Evolutionary conservation across 2,888 invertebrate genomes (phyloP).

Genomic region (Drosophila ezoana): DNA sequence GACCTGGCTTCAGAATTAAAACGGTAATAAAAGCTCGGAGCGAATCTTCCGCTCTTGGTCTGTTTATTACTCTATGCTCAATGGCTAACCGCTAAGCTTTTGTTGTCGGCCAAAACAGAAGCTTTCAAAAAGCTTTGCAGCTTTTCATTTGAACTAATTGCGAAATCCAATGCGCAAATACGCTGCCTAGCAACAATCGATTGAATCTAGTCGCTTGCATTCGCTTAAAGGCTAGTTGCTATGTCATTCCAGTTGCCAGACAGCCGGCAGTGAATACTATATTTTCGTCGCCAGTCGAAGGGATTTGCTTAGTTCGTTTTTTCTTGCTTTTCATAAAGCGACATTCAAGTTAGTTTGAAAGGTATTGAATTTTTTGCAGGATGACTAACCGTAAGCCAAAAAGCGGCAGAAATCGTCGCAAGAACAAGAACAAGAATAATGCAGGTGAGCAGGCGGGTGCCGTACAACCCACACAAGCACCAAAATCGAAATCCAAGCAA

Average conservation of each 20-base stretch:
- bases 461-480: not conserved
- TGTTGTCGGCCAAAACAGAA: not conserved
- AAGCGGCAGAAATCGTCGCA: conserved; percentile 7
- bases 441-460: too few relatives aligned
- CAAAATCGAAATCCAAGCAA: conserved; percentile 13
- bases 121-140: conserved; percentile 19
- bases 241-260: not conserved
- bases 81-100: too few relatives aligned
- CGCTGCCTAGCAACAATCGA: conserved; percentile 6
- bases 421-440: conserved; percentile 1
- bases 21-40: too few relatives aligned
- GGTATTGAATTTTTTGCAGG: not conserved
- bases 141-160: conserved; percentile 4
- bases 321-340: not conserved
- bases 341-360: not conserved
- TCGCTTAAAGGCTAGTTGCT: conserved; percentile 2
- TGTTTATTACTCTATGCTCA: too few relatives aligned
- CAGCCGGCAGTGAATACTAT: not conserved
- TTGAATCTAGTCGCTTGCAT: not conserved
- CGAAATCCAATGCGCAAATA: conserved; percentile 14
- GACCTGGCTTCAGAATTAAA: too few relatives aligned
- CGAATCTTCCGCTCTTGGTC: too few relatives aligned
- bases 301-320: not conserved
- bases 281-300: not conserved
- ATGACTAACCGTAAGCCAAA: conserved; percentile 21